These are phyloP conservation scores for Zeuzera pyrina DNA, from an alignment of 2,888 invertebrate species.

Conservation along the genomic window DNA sequence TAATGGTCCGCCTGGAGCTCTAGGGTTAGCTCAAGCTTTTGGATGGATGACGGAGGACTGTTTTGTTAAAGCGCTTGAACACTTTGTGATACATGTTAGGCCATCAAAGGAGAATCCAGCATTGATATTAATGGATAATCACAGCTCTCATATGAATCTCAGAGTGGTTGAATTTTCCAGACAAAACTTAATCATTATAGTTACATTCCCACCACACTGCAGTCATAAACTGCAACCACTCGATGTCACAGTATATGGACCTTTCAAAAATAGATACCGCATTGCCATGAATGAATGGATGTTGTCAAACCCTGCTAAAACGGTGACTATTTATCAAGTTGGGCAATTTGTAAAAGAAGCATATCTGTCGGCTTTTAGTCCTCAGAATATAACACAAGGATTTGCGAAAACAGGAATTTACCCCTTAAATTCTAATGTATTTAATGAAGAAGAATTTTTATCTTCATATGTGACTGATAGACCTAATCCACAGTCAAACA, in stretches of 20 bases:
- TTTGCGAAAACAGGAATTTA: constrained; percentile 1
- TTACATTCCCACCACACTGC: constrained; percentile 13
- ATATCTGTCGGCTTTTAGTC: constrained; percentile 13
- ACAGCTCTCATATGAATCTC: constrained; percentile 15
- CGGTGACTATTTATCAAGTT: constrained; percentile 13
- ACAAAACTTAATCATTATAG: constrained; percentile 12
- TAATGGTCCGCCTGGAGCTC: constrained; percentile 14
- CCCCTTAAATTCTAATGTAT: neutral
- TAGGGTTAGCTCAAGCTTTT: constrained; percentile 13
- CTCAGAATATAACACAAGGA: constrained; percentile 8
- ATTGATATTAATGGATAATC: constrained; percentile 16
- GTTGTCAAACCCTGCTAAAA: constrained; percentile 14
- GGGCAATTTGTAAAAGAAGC: constrained; percentile 9
- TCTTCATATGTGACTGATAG: constrained; percentile 11
- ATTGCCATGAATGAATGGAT: constrained; percentile 14
- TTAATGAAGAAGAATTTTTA: constrained; percentile 11
- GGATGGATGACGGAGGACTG: constrained; percentile 17
- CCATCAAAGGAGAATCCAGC: constrained; percentile 16
- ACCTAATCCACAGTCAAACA: too few species aligned
- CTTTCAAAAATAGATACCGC: neutral
- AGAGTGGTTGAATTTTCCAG: constrained; percentile 14
- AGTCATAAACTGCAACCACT: too few species aligned
- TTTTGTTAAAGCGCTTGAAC: constrained; percentile 16
- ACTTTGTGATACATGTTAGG: constrained; percentile 15
- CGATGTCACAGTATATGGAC: neutral